Percentiles rank a stretch among this genome's conserved stretches.
Evolutionary conservation across 1,140 invertebrate species (phyloP).

Genomic region (Rhyacophila brunnea): DNA sequence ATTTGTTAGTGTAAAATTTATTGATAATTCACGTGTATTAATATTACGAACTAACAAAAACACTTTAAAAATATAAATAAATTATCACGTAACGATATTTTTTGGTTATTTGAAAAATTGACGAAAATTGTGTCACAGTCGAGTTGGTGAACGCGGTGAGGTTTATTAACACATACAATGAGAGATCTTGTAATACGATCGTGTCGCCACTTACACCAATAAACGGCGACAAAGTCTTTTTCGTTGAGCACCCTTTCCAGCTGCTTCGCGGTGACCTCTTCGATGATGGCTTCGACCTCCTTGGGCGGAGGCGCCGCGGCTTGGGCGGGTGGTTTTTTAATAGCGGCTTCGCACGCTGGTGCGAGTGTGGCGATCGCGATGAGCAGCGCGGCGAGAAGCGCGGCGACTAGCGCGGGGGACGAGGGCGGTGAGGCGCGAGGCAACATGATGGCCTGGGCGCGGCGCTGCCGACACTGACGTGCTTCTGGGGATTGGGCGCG

Average conservation of each 20-base stretch:
- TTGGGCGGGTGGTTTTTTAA: constrained; percentile 40
- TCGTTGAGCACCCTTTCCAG: constrained; percentile 83
- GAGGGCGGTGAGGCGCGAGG: constrained; percentile 22
- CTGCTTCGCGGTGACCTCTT: constrained; percentile 89
- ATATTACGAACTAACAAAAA: too few species aligned
- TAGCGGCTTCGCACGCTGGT: constrained; percentile 47
- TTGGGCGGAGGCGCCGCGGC: constrained; percentile 40
- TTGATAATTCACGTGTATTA: too few species aligned
- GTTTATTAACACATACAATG: too few species aligned
- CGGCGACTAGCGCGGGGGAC: constrained; percentile 47
- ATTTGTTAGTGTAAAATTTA: too few species aligned
- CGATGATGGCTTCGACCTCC: constrained; percentile 75
- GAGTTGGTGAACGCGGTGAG: too few species aligned
- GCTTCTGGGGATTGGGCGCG: not conserved
- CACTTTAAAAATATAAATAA: too few species aligned
- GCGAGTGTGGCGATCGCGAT: constrained; percentile 43
- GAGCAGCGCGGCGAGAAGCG: constrained; percentile 53
- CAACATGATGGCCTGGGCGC: constrained; percentile 19
- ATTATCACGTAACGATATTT: too few species aligned
- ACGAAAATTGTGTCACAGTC: too few species aligned
- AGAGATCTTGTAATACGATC: not conserved
- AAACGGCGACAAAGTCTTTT: constrained; percentile 91
- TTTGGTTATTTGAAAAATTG: too few species aligned
- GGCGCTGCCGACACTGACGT: not conserved
- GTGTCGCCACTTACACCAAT: constrained; percentile 84